phyloP scores from a whole-genome alignment of 2,888 invertebrate species.

The Monochamus alternatus region DNA sequence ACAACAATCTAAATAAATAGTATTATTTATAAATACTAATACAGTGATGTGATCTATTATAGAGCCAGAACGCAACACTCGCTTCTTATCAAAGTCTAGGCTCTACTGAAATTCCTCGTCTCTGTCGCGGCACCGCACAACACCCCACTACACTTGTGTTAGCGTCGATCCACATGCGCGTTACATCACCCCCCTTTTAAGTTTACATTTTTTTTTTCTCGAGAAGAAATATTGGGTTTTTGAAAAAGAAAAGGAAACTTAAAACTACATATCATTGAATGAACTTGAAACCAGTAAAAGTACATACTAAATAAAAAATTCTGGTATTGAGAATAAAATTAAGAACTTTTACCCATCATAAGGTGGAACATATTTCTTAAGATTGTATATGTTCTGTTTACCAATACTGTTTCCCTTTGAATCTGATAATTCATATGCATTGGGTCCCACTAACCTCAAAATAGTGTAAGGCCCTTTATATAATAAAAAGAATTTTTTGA shows the following conservation, averaged over 20 bases:
- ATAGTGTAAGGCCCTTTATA: slow-evolving; percentile 3
- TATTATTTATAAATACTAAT: too few relatives aligned
- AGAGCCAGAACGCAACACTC: too few relatives aligned
- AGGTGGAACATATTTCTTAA: not conserved
- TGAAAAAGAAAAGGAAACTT: not conserved
- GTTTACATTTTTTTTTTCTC: not conserved
- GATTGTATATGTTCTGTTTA: not conserved
- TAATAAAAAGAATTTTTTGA: slow-evolving; percentile 13
- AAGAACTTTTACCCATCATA: not conserved
- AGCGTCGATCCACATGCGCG: not conserved
- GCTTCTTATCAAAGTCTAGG: too few relatives aligned
- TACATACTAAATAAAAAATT: too few relatives aligned
- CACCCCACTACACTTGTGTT: too few relatives aligned
- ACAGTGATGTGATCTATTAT: too few relatives aligned
- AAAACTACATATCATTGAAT: too few relatives aligned
- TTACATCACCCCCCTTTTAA: slow-evolving; percentile 1
- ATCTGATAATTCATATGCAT: not conserved
- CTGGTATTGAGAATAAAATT: too few relatives aligned
- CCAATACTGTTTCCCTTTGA: not conserved
- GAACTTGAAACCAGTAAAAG: too few relatives aligned
- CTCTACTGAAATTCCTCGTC: too few relatives aligned
- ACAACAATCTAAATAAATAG: too few relatives aligned
- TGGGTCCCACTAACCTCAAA: not conserved
- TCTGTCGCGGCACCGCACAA: too few relatives aligned
- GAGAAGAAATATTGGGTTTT: not conserved